Base-by-base conservation (phyloP, 2,113 vertebrate species). In the Columba livia region DNA sequence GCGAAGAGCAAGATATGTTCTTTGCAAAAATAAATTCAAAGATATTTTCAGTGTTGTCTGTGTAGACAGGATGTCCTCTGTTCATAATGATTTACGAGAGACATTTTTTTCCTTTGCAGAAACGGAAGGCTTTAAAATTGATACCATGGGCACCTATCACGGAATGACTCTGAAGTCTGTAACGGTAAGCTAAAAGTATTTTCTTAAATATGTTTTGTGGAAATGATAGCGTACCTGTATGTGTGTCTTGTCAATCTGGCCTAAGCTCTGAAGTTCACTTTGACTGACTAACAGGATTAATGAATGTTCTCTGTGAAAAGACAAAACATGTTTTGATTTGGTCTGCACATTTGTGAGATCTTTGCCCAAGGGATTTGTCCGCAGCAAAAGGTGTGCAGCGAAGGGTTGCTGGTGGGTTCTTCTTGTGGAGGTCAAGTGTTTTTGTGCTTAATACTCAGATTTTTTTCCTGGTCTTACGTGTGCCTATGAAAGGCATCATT, bases 141-240 rank as follows among this genome's bases (percentile, higher is more conserved):
- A 99, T 94, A 99, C 99, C 12, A 99, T 99, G 99, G 99, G 99
- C 44, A 99, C 99, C 31, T 99, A 99, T 97, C 99, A 99, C 5
- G 99, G 99, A 66, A 99, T 99, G 99, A 99, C 99, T 8, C 97
- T 99, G 92, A 99, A 99, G 94, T 99, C 99, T 58, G 99, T 99
- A 95, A 99, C 99, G 97, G 99, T 99, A 98, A 99, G 99, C 96
- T 69, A 3, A 15, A 78, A n/a, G 23, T 31, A 28, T 74, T 83
- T 23, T 61, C 62, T 77, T 60, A n/a, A 56, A 11, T 38, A 15
- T 5, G 2, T 24, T 67, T 56, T 53, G 26, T 5, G 15, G 69
- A 50, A 61, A 10, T 48, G 4, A 13, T 19, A 2, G 3, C 19
- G 20, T 60, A 7, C 29, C 3, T 13, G 1, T 57, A 48, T 42